phyloP scores from a whole-genome alignment of 2,888 invertebrate genomes.

The Zelleria hepariella region DNA sequence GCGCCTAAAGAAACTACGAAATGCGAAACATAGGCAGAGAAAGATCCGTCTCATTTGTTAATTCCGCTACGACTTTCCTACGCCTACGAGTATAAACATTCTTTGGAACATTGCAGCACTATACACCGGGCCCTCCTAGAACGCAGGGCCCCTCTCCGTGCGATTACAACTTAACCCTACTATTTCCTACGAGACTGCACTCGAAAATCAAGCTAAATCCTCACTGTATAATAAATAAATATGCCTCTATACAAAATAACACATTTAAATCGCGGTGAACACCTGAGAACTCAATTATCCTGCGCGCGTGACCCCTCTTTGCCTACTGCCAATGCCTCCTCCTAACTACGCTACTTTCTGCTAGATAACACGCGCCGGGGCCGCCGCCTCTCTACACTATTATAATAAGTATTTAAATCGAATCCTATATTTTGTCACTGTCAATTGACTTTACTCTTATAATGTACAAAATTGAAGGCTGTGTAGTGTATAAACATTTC shows the following conservation, averaged over 20 bases:
- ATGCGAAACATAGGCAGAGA: constrained; percentile 8
- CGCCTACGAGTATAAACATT: constrained; percentile 56
- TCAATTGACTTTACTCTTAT: constrained; percentile 51
- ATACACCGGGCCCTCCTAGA: constrained; percentile 61
- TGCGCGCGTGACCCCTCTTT: constrained; percentile 7
- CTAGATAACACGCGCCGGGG: constrained; percentile 18
- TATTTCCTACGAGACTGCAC: constrained; percentile 58
- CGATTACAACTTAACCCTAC: constrained; percentile 48
- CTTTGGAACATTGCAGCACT: constrained; percentile 68
- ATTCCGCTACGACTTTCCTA: constrained; percentile 14
- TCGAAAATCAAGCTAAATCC: constrained; percentile 43
- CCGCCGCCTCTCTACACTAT: constrained; percentile 14
- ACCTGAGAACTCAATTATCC: constrained; percentile 51
- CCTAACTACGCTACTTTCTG: constrained; percentile 19
- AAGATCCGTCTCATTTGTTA: constrained; percentile 21
- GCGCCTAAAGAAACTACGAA: constrained; percentile 23
- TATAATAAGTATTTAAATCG: constrained; percentile 13
- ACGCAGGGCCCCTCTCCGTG: constrained; percentile 63
- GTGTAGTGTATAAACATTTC: constrained; percentile 50
- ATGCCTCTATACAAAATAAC: constrained; percentile 66
- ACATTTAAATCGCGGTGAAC: constrained; percentile 60
- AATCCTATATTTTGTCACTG: constrained; percentile 23
- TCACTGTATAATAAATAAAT: constrained; percentile 64
- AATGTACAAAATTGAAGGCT: constrained; percentile 64
- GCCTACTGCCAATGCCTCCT: constrained; percentile 7